Evolutionary conservation across 53 echinoderm and acorn worm species (phyloP), one percentile per base, ranked within the genome.

Genomic region (Stichopus horrens): DNA sequence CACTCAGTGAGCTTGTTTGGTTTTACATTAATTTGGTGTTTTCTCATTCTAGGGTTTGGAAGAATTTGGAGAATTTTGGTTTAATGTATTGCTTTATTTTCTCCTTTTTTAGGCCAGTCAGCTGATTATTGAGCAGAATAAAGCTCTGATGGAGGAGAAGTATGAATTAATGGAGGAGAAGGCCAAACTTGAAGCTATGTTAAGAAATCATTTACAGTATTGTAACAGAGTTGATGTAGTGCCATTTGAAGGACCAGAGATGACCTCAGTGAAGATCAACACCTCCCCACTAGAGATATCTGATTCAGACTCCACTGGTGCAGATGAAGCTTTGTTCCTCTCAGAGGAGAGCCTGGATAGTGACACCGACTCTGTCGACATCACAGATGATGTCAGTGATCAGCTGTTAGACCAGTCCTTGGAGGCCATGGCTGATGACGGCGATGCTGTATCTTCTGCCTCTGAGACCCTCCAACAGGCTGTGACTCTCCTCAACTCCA

Each of bases 101-200:
- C 1, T 67, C 68, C 52, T n/a, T 21, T 65, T 60, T 8, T 37
- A 85, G 85, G 20, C 23, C 66, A 85, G 22, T 23, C 52, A 85
- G 60, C 20, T 68, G 2, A 85, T 85, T 4, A 9, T 59, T 0
- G 85, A 85, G 14, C 85, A 85, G 66, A 85, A 85, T 52, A 19
- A 58, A 7, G 85, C 85, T 37, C 85, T 85, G 0, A 22, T 85
- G 21, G 85, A 85, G 20, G 91, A 93, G 21, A 78, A 91, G 52
- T 77, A 88, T 16, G 68, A 79, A 13, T 82, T 93, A 5, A 67
- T 91, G 74, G 65, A 77, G 21, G 93, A 93, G 22, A 93, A 91
- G 78, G 76, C 77, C 68, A 60, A 66, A 7, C 73, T 93, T 16
- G n/a, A 88, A 16, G 57, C 76, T 18, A 56, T 91, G 81, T 76